Conservation (phyloP, 2,113 vertebrate species). For the Stictonetta naevosa region DNA sequence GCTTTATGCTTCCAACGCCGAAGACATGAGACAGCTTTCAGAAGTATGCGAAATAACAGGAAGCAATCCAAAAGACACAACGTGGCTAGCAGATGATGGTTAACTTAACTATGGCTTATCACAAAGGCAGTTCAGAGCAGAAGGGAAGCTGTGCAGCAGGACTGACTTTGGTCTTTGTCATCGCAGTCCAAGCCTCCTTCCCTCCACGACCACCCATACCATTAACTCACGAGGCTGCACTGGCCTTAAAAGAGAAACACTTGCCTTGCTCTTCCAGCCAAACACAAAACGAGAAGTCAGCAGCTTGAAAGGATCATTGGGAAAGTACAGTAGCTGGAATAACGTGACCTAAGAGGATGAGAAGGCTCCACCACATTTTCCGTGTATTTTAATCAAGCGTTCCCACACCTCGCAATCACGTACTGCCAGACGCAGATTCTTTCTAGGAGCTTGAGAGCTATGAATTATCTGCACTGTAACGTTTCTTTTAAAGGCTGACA, state of each 20-base stretch:
- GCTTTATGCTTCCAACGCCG: neutral
- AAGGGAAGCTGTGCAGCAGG: neutral
- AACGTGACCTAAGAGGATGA: neutral
- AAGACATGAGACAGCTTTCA: neutral
- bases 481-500: neutral
- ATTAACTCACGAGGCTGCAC: neutral
- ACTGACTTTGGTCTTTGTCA: neutral
- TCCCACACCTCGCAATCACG: neutral
- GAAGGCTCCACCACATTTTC: neutral
- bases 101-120: neutral
- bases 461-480: neutral
- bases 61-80: neutral
- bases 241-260: neutral
- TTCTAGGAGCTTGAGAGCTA: neutral
- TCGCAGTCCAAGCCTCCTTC: neutral
- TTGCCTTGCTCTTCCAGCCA: conserved; percentile 23
- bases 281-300: conserved; percentile 44
- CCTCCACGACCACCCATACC: neutral
- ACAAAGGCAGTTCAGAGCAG: neutral
- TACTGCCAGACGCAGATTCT: neutral
- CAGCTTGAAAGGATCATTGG: conserved; percentile 25
- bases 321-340: neutral
- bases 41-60: neutral
- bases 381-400: neutral
- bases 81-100: neutral